Conservation (phyloP, 2,113 vertebrate species). For the Cichladusa arquata region DNA sequence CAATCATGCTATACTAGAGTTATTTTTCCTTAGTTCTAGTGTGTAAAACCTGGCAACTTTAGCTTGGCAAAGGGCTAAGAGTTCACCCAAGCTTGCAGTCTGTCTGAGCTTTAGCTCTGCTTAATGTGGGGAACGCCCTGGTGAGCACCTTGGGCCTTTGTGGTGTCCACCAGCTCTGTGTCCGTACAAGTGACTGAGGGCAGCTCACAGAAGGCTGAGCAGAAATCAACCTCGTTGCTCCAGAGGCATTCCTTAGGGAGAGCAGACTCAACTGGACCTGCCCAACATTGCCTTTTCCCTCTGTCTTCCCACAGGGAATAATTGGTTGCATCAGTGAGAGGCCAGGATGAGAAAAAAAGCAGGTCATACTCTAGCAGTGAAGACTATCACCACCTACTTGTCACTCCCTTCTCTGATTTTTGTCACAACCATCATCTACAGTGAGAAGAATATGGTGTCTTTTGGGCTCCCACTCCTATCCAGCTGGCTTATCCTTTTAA, state of each 20-base stretch:
- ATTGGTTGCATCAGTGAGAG: background rate
- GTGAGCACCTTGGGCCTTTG: background rate
- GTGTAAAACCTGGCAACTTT: background rate
- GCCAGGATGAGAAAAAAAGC: background rate
- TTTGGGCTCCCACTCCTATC: background rate
- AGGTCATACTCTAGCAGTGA: background rate
- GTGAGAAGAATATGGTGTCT: background rate
- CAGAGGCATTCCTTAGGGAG: background rate
- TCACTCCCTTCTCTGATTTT: background rate
- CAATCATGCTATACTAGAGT: background rate
- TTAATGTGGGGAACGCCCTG: background rate
- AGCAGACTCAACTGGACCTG: background rate
- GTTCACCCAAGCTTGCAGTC: background rate
- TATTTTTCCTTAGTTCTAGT: background rate
- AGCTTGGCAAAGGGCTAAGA: background rate
- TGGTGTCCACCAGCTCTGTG: background rate
- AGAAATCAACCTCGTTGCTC: background rate
- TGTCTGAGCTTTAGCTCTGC: background rate
- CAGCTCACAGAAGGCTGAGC: background rate
- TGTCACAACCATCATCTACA: background rate
- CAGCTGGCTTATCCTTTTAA: background rate
- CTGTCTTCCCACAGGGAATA: background rate
- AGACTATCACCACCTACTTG: background rate
- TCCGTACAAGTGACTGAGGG: background rate
- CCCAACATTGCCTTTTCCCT: background rate